Conservation (phyloP, 2,888 invertebrate genomes). For the Luperina testacea region DNA sequence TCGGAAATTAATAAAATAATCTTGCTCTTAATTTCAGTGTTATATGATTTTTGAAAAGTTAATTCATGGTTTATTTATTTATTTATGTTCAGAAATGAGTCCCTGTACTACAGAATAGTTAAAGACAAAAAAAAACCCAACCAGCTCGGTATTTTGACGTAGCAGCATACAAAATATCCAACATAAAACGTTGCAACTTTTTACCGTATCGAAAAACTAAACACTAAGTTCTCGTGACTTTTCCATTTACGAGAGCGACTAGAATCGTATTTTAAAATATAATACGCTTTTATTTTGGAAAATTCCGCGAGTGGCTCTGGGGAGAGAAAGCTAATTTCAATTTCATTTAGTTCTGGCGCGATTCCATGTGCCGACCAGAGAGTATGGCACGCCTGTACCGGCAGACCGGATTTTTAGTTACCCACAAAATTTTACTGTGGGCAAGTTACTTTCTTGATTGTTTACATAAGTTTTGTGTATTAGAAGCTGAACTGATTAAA, state of each 20-base stretch:
- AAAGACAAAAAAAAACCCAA: background rate
- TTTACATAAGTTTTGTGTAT: background rate
- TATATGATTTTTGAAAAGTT: background rate
- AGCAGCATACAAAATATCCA: background rate
- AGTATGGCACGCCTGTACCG: slow-evolving; percentile 57
- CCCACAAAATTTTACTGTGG: background rate
- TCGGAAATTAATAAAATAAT: background rate
- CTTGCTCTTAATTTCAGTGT: background rate
- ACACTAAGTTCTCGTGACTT: slow-evolving; percentile 72
- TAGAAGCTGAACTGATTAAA: background rate
- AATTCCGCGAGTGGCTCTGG: slow-evolving; percentile 87
- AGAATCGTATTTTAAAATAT: slow-evolving; percentile 89
- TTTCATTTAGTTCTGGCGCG: slow-evolving; percentile 90
- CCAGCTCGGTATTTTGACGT: background rate
- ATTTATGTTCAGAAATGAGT: background rate
- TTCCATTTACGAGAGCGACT: slow-evolving; percentile 79
- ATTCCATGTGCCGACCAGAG: slow-evolving; percentile 87
- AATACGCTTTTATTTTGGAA: slow-evolving; percentile 89
- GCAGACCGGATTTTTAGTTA: slow-evolving; percentile 40
- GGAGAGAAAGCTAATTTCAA: slow-evolving; percentile 90
- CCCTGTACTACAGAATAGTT: background rate
- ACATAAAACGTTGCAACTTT: slow-evolving; percentile 41
- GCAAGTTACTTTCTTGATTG: slow-evolving; percentile 9
- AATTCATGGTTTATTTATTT: background rate
- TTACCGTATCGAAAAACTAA: slow-evolving; percentile 64